Evolutionary conservation across 2,888 invertebrate species (phyloP).

Genomic region (Lithophane semibrunnea): DNA sequence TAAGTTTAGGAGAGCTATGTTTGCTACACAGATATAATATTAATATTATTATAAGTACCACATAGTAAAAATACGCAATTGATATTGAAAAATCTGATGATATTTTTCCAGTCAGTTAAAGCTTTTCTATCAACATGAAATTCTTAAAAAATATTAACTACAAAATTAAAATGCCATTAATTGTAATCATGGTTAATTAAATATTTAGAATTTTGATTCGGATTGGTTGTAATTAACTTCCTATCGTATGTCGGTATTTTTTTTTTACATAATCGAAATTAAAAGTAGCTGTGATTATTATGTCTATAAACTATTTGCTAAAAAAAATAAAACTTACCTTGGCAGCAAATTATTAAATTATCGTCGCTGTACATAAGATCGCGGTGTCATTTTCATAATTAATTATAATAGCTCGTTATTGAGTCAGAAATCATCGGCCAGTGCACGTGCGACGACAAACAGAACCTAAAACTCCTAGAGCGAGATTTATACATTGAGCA

Average conservation of each 20-base stretch:
- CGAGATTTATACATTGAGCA: constrained; percentile 73
- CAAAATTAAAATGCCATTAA: constrained; percentile 69
- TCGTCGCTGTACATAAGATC: constrained; percentile 72
- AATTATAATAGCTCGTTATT: constrained; percentile 65
- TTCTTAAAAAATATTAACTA: constrained; percentile 65
- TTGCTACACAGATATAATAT: constrained; percentile 62
- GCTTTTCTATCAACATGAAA: constrained; percentile 69
- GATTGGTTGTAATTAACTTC: constrained; percentile 47
- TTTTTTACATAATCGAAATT: constrained; percentile 67
- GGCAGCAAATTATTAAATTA: constrained; percentile 75
- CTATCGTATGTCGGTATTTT: constrained; percentile 62
- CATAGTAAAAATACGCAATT: constrained; percentile 62
- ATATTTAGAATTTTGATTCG: constrained; percentile 53
- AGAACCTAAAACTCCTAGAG: constrained; percentile 72
- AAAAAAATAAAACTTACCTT: constrained; percentile 70
- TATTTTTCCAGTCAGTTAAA: constrained; percentile 67
- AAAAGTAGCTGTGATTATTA: constrained; percentile 78
- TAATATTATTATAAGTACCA: constrained; percentile 64
- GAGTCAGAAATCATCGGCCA: constrained; percentile 72
- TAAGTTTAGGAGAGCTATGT: constrained; percentile 53
- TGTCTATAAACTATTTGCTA: constrained; percentile 74
- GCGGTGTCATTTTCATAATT: constrained; percentile 63
- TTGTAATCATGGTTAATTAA: constrained; percentile 59
- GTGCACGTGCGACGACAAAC: constrained; percentile 73
- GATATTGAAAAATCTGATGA: constrained; percentile 62